Base-by-base conservation (phyloP, 2,888 invertebrate species). In the Leucoma salicis region DNA sequence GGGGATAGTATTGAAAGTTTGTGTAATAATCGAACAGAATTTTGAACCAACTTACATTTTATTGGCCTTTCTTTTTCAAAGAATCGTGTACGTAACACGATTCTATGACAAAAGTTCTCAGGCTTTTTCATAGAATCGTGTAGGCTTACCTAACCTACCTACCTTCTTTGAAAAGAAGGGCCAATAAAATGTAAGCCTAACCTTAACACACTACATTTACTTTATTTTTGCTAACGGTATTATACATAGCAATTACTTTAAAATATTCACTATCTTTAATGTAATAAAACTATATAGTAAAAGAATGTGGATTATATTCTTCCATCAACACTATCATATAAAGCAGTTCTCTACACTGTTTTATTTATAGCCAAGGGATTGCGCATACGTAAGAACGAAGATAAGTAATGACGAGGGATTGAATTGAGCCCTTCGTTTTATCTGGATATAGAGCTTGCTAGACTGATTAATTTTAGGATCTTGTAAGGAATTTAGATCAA, bases 291-390 rank as follows among this genome's bases (percentile, higher is more conserved):
- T n/a, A n/a, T 2, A 16, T 31, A 36, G n/a, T 35, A 31, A 42
- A 37, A 42, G 16, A 43, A 42, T 47, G 45, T 57, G 52, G 66
- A 72, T 57, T 57, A 74, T 77, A 74, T 73, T 73, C 66, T 66
- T 76, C 73, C 63, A 70, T 78, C 72, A 78, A 73, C 73, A 75
- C 71, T 71, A 76, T 74, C 63, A 68, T 65, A 75, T 76, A 72
- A 71, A 76, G 67, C 51, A 59, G 67, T 73, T 72, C 65, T 72
- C 77, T 82, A 74, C 70, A 70, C 59, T 52, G 66, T 53, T 74
- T 75, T 82, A 84, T 82, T 81, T 85, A 85, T 85, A 84, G 82
- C 71, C 16, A 50, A 60, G 65, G 70, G 80, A 79, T 81, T 82
- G 78, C 71, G 64, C 53, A 63, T 66, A 63, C 34, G 41, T 39